These are phyloP conservation scores for Spinibarbus caldwelli DNA, from an alignment of 2,797 vertebrate genomes.

Conservation along the genomic window DNA sequence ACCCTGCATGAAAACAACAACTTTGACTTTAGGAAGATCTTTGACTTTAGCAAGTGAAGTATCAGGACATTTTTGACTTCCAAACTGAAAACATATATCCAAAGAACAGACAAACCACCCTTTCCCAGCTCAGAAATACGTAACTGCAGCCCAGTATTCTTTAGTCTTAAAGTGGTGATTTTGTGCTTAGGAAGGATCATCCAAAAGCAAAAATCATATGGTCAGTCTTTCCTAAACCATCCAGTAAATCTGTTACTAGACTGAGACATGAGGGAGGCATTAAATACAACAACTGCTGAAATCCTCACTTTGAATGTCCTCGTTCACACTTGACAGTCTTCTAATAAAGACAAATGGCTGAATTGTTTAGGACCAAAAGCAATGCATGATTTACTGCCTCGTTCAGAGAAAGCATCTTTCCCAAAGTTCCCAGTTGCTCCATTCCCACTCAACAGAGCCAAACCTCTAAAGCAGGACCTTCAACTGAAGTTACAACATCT, in stretches of 20 bases:
- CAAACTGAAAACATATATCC: background rate
- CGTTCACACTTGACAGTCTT: constrained; percentile 11
- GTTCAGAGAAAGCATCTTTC: constrained; percentile 18
- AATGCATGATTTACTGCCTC: background rate
- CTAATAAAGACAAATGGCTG: constrained; percentile 3
- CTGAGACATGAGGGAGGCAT: constrained; percentile 32
- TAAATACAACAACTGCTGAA: constrained; percentile 9
- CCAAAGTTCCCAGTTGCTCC: constrained; percentile 29
- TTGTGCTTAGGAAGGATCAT: background rate
- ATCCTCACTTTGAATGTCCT: constrained; percentile 23
- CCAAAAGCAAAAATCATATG: constrained; percentile 21
- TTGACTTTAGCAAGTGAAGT: background rate
- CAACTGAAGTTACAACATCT: constrained; percentile 31
- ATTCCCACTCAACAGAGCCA: constrained; percentile 39
- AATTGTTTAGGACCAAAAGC: background rate
- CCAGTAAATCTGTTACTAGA: background rate
- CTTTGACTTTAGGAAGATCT: background rate
- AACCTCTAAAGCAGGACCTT: constrained; percentile 36
- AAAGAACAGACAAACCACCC: background rate
- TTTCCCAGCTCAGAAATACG: background rate
- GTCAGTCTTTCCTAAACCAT: constrained; percentile 20
- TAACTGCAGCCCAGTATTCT: background rate
- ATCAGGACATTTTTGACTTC: background rate
- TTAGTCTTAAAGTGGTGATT: background rate
- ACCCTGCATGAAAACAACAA: background rate